Base-by-base conservation (phyloP, 1,140 invertebrate genomes). In the Vanessa atalanta region DNA sequence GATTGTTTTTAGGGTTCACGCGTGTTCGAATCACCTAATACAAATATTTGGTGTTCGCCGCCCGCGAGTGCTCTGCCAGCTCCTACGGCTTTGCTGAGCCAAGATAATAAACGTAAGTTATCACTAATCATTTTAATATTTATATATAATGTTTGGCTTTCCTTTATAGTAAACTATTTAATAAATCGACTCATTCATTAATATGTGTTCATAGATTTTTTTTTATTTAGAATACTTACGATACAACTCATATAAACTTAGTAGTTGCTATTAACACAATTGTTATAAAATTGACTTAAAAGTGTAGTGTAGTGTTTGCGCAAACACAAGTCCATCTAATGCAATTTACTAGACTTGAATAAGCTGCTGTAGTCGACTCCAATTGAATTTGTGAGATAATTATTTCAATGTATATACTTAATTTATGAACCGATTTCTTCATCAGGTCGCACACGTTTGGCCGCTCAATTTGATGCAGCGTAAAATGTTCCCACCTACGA, bases 381-480 rank as follows among this genome's bases (percentile, higher is more conserved):
- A 43, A 43, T 43, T 43, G 37, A 8, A 43, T 43, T 43, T 43
- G 6, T 43, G 8, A 43, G 37, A 43, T 43, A 9, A 43, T 5
- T 9, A 8, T 43, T 9, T 43, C 37, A 43, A 43, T 43, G 7
- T 43, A 43, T 2, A 9, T 43, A 43, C 7, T 43, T 43, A 51
- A 14, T 70, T 55, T 48, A 43, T 47, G 7, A 31, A 14, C 11
- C 57, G 4, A 61, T 11, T 67, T 43, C 65, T n/a, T 72, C 65
- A 6, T 8, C 84, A 93, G 93, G 93, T 88, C 90, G 91, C 67
- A 89, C 85, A 51, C 92, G 93, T 65, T 72, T 93, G 74, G 93
- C 93, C 16, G 92, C 93, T 55, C 92, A 93, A 73, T 93, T 93
- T 75, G 89, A 92, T 77, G 84, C 85, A n/a, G 83, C 85, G 7